phyloP scores from a whole-genome alignment of 2,888 invertebrate genomes.

The Amiota communis region DNA sequence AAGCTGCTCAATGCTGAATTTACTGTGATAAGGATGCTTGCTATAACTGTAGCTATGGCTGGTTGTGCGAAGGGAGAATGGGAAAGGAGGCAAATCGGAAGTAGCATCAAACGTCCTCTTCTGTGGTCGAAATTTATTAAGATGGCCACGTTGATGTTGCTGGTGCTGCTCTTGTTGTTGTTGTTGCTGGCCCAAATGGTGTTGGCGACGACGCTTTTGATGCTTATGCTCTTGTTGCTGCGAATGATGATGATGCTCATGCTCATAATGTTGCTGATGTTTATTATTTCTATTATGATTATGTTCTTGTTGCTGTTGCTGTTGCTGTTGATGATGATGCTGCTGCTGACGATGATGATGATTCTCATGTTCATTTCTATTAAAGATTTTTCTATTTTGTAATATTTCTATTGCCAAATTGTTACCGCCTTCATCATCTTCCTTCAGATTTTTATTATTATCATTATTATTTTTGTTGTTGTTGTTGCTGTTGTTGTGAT shows the following conservation, averaged over 20 bases:
- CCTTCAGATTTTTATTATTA: slow-evolving; percentile 24
- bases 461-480: slow-evolving; percentile 28
- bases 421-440: slow-evolving; percentile 34
- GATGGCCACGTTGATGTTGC: slow-evolving; percentile 26
- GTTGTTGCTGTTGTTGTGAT: slow-evolving; percentile 30
- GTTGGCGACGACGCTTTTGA: slow-evolving; percentile 47
- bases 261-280: slow-evolving; percentile 44
- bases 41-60: slow-evolving; percentile 37
- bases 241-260: slow-evolving; percentile 41
- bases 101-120: too few species aligned
- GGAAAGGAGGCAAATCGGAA: too few species aligned
- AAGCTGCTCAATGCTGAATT: slow-evolving; percentile 81
- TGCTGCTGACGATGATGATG: too few species aligned
- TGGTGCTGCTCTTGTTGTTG: slow-evolving; percentile 16
- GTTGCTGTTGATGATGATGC: slow-evolving; percentile 17
- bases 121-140: too few species aligned
- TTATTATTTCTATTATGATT: slow-evolving; percentile 39
- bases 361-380: too few species aligned
- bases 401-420: slow-evolving; percentile 8
- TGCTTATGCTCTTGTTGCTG: slow-evolving; percentile 43
- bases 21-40: slow-evolving; percentile 65
- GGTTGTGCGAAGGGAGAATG: neutral
- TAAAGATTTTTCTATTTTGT: neutral
- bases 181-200: slow-evolving; percentile 39
- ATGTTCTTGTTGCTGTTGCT: slow-evolving; percentile 32